Evolutionary conservation across 2,113 vertebrate species (phyloP), one percentile per base, ranked within the genome.

Genomic region (Eclectus roratus): DNA sequence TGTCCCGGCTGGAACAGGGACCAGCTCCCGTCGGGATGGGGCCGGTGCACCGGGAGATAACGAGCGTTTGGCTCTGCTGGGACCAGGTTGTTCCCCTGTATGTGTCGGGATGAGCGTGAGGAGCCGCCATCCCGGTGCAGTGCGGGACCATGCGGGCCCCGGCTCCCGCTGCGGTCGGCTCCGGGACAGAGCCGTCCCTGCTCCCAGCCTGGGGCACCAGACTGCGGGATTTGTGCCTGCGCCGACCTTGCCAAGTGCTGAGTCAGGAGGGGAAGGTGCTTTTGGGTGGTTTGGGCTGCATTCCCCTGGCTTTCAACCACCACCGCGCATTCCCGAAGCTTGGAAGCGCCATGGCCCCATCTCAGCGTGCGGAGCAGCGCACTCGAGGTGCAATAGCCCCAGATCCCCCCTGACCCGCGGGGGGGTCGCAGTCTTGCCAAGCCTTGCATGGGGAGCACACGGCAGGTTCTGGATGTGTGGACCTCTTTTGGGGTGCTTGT

Each of bases 361-460:
- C 56, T 3, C 33, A 56, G 33, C 56, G 4, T n/a, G 56, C 56
- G 20, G 56, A n/a, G 33, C 56, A 58, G 56, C 33, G 13, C 56
- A 4, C 20, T 23, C 56, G 33, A 23, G 56, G 9, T 58, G 56
- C 56, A 58, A 3, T 58, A n/a, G 33, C 55, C 20, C 33, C 55
- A 7, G 64, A 27, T 63, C 31, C 71, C 79, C 46, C 1, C 52
- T 8, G 44, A 37, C 58, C 58, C n/a, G 23, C 9, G 13, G 56
- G 55, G 24, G 53, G 28, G 31, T 71, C 23, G 5, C 81, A 70
- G 82, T 60, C 60, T 35, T 78, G 85, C 65, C 61, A 17, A 58
- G 29, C 49, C 65, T 31, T 4, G 2, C 3, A 7, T 21, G 1
- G 0, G 20, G 13, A 13, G 17, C 47, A 3, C 1, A 7, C 49